These are phyloP conservation scores for Pollimyrus isidori DNA, from an alignment of 2,113 vertebrate species.

Conservation along the genomic window DNA sequence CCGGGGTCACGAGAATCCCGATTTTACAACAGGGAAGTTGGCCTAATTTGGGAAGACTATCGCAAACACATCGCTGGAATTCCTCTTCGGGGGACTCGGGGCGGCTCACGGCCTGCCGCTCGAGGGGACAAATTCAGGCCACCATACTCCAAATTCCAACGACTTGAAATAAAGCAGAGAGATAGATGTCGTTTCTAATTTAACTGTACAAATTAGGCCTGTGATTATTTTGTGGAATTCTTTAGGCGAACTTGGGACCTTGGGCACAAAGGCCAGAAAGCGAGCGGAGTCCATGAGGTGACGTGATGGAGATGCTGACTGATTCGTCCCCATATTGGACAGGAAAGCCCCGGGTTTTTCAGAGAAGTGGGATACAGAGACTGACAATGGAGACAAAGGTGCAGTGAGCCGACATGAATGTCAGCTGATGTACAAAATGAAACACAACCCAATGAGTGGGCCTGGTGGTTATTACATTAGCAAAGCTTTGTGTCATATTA, in stretches of 20 bases:
- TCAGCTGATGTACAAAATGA: background rate
- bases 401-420: background rate
- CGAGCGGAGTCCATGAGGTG: background rate
- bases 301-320: background rate
- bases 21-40: conserved; percentile 68
- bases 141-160: conserved; percentile 52
- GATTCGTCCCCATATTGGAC: background rate
- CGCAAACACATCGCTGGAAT: conserved; percentile 77
- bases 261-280: background rate
- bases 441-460: background rate
- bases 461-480: background rate
- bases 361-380: background rate
- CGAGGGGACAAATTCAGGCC: conserved; percentile 47
- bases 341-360: background rate
- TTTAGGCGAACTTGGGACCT: background rate
- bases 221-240: conserved; percentile 13
- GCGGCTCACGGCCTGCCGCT: conserved; percentile 59
- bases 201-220: conserved; percentile 19
- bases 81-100: conserved; percentile 57
- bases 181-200: conserved; percentile 21
- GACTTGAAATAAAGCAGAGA: conserved; percentile 26
- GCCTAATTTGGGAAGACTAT: conserved; percentile 94
- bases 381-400: background rate
- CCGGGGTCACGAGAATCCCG: conserved; percentile 59
- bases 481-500: background rate